Evolutionary conservation across 2,888 invertebrate species (phyloP), one percentile per base, ranked within the genome.

Genomic region (Sarcophaga rosellei): DNA sequence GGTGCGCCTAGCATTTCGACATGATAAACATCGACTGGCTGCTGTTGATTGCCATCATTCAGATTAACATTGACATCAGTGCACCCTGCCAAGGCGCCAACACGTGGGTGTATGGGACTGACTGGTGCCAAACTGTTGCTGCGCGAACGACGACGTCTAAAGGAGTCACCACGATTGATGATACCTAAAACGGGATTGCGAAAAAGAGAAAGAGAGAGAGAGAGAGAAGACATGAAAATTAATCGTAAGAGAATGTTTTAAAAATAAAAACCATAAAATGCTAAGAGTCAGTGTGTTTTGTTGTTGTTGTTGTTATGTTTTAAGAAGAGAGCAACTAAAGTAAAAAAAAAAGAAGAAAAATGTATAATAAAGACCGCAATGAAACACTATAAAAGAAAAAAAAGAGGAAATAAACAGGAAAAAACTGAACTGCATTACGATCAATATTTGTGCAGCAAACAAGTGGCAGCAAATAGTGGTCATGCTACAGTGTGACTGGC

Each of bases 161-260:
- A 97, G 5, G 98, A 98, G 93, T 99, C 99, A 0, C 99, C 99
- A 84, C 98, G 94, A 94, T 98, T 98, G 73, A 99, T 96, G 89
- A 98, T 96, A 88, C 98, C 98, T 97, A 94, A 35, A 72, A 72
- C 80, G 21, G 57, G 53, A 17, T 21, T 12, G 53, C 45, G 94
- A 91, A 59, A 87, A 84, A 84, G 81, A 61, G 90, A 88, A 78
- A 35, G 53, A 47, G 77, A 65, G 70, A 65, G 59, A 23, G 44
- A 75, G 57, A 61, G 12, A 20, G 35, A 35, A 57, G 0, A 63
- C 74, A 53, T 63, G 12, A 61, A 80, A 53, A 44, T 0, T 21
- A n/a, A 44, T 8, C 1, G 17, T 10, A 53, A 53, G 17, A 53
- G 17, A 4, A 53, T 15, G 17, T 12, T 53, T 53, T 53, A 5